Evolutionary conservation across 2,113 vertebrate genomes (phyloP), one percentile per base, ranked within the genome.

Genomic region (Siphamia tubifer): DNA sequence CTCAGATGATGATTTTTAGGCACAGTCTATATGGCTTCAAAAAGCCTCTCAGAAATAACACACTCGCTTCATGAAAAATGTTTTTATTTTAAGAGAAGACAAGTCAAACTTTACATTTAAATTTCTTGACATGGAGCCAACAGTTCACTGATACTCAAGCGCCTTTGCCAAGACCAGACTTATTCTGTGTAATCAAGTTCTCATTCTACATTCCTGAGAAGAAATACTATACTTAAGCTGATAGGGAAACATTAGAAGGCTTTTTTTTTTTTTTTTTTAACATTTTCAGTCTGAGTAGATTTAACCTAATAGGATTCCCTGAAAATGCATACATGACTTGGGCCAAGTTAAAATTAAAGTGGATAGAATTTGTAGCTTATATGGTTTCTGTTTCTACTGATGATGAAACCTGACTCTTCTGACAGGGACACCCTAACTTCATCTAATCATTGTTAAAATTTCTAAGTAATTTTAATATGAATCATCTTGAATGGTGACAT

Each of bases 11-110:
- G n/a, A n/a, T n/a, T n/a, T n/a, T n/a, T n/a, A n/a, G n/a, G n/a
- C n/a, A n/a, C n/a, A n/a, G n/a, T n/a, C n/a, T 12, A 13, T 25
- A 2, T 24, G 6, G 4, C 5, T 17, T 21, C 20, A 8, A 42
- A 34, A 3, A 15, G 19, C 17, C 6, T 20, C 43, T 25, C 17
- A 38, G 4, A 38, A 78, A 71, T 36, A 24, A 76, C 54, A n/a
- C 53, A 61, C 42, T 53, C 31, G 24, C 19, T 17, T 62, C 25
- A 39, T 30, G 13, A 8, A 63, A 70, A 69, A 79, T 2, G 0
- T 30, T 32, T 84, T 85, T 87, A 79, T 87, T 88, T 11, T 42
- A 73, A 27, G 47, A 75, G 24, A 35, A 73, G 9, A 73, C 7
- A 72, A 31, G 4, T 61, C 25, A 72, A 25, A 77, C 6, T 2